phyloP scores from a whole-genome alignment of 2,888 invertebrate species.

The Nemotelus nigrinus region DNA sequence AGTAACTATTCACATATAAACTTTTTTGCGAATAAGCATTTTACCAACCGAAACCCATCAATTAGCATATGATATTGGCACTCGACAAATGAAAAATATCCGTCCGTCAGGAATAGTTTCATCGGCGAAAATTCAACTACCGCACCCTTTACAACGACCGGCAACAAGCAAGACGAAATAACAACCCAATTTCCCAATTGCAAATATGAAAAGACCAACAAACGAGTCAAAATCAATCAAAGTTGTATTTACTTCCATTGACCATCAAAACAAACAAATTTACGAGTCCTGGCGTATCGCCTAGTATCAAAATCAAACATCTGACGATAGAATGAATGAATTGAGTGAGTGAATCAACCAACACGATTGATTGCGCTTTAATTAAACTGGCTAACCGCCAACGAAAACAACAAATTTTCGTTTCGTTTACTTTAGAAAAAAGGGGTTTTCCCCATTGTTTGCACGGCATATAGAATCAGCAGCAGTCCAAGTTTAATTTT shows the following conservation, averaged over 20 bases:
- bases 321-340: constrained; percentile 11
- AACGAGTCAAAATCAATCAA: constrained; percentile 35
- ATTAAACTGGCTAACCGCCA: constrained; percentile 45
- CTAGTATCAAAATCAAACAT: constrained; percentile 43
- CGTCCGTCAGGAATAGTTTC: no score
- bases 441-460: constrained; percentile 39
- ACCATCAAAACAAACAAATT: constrained; percentile 44
- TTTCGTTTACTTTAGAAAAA: constrained; percentile 22
- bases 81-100: no score
- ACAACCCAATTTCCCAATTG: no score
- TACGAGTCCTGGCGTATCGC: constrained; percentile 15
- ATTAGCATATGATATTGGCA: no score
- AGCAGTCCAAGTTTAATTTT: constrained; percentile 7
- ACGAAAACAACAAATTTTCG: constrained; percentile 23
- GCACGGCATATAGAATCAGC: not conserved
- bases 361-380: constrained; percentile 43
- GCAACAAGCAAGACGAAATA: no score
- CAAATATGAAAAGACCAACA: constrained; percentile 15
- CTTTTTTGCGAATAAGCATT: no score
- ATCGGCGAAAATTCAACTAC: no score
- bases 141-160: no score
- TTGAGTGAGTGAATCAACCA: no score
- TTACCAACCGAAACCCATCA: no score
- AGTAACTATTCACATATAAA: no score
- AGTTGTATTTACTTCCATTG: constrained; percentile 38